Conservation (phyloP, 2,888 invertebrate species). For the Tachina grossa region DNA sequence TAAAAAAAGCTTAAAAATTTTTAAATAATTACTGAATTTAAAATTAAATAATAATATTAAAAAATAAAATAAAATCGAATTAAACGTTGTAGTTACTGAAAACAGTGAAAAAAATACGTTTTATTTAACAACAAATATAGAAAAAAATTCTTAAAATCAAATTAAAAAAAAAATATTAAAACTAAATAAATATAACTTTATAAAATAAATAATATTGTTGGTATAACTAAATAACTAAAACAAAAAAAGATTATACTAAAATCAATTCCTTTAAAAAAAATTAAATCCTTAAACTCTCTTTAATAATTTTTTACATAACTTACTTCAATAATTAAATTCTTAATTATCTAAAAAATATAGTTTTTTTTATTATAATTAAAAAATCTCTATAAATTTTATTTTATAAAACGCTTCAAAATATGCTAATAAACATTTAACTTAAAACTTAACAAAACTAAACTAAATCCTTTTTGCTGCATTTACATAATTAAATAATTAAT, state of each 20-base stretch:
- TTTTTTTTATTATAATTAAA: background rate
- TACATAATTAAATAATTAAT: conserved; percentile 3
- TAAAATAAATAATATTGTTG: too few species aligned
- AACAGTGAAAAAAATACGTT: too few species aligned
- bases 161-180: too few species aligned
- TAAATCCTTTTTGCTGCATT: background rate
- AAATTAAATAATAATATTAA: too few species aligned
- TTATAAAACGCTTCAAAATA: conserved; percentile 8
- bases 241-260: background rate
- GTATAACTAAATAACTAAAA: too few species aligned
- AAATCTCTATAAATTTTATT: conserved; percentile 1
- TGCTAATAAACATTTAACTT: background rate
- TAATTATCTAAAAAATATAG: conserved; percentile 17
- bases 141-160: too few species aligned
- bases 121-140: too few species aligned
- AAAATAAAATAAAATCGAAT: too few species aligned
- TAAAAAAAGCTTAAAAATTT: background rate
- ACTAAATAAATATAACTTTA: too few species aligned
- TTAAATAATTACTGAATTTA: background rate
- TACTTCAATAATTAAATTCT: background rate
- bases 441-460: background rate
- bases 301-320: too few species aligned
- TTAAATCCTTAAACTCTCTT: too few species aligned
- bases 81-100: too few species aligned
- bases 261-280: background rate